Evolutionary conservation across 1,140 invertebrate genomes (phyloP), one percentile per base, ranked within the genome.

Genomic region (Coelopa frigida): DNA sequence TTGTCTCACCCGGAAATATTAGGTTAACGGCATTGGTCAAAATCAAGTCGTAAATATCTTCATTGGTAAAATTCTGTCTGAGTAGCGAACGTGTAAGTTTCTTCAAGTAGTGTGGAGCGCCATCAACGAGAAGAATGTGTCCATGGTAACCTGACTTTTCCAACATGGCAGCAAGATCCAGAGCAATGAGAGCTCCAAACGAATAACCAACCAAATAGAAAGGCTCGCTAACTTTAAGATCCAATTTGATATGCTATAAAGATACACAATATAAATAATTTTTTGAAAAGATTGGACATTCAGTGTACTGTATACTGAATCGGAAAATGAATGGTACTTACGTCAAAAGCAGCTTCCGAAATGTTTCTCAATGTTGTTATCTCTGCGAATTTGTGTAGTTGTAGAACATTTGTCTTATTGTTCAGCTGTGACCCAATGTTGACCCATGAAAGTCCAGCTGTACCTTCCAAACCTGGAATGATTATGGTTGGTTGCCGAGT

Each of bases 391-490:
- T 52, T 47, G 46, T 58, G 56, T 3, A 62, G 46, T 33, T 69
- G 63, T 18, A 66, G 26, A 8, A 68, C 45, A 26, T 48, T 49
- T 11, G 56, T 44, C 6, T 48, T 49, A 26, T 53, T 60, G 12
- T 53, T 44, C 7, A 70, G 22, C 4, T 17, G 22, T 0, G 40
- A 42, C 0, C 59, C 65, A 21, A 70, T 49, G 32, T 54, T 53
- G 12, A 62, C 57, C 67, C 68, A 70, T 1, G 59, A 54, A n/a
- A 54, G 46, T 40, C 67, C 63, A 12, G 79, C 77, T 38, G 78
- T 76, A 14, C 87, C 88, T 74, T 93, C 89, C 33, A 93, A 72
- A 14, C 89, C 87, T 43, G 89, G 89, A 29, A 92, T 68, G 50
- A 89, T 75, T 61, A 90, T 87, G 49, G 84, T 71, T 22, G 61